These are phyloP conservation scores for Heteromyza rotundicornis DNA, from an alignment of 2,888 invertebrate species.

Conservation along the genomic window DNA sequence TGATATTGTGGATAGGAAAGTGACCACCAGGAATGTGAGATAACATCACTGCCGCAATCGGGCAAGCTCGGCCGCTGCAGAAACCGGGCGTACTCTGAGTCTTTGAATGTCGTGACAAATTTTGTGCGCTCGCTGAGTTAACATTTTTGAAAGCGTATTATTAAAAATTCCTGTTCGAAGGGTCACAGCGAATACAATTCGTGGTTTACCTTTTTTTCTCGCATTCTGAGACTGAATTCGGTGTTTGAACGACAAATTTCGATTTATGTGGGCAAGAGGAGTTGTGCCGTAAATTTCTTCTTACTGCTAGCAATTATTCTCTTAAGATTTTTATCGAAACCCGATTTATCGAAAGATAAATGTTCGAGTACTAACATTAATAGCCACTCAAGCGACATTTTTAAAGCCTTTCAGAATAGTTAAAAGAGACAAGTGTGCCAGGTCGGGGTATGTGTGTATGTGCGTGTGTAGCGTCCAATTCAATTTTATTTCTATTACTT, in stretches of 20 bases:
- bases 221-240: neutral
- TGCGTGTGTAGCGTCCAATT: too few relatives aligned
- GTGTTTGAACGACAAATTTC: neutral
- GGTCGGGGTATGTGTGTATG: too few relatives aligned
- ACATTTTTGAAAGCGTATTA: constrained; percentile 53
- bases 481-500: too few relatives aligned
- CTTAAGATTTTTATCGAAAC: constrained; percentile 37
- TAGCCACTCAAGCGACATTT: constrained; percentile 45
- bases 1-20: constrained; percentile 56
- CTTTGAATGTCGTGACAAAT: constrained; percentile 54
- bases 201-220: constrained; percentile 25
- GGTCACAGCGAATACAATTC: constrained; percentile 21
- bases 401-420: too few relatives aligned
- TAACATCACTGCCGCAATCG: constrained; percentile 39
- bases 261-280: neutral
- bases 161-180: constrained; percentile 42
- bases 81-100: neutral
- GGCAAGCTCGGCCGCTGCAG: constrained; percentile 22
- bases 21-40: constrained; percentile 56
- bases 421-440: too few relatives aligned
- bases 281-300: neutral
- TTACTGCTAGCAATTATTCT: constrained; percentile 29
- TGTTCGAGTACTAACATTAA: constrained; percentile 55
- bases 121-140: constrained; percentile 46
- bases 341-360: constrained; percentile 43